Percentiles rank a stretch among this genome's conserved stretches.
Evolutionary conservation across 37 sponge, comb jelly and placozoan species (phyloP).

Genomic region (Diacarnus erythraeanus): DNA sequence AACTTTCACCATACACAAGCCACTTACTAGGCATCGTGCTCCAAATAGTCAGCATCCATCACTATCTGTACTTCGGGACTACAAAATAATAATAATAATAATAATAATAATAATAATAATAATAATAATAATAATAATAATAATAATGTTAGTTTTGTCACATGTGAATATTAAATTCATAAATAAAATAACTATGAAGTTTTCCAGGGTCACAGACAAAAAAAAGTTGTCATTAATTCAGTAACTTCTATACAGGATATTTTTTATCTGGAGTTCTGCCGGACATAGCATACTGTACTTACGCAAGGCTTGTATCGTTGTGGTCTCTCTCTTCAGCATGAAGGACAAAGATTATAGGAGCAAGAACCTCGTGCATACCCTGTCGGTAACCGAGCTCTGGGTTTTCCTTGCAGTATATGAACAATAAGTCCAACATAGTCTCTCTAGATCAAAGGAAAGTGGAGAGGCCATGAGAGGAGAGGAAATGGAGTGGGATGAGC

Average conservation of each 20-base stretch:
- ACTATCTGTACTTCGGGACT: conserved; percentile 71
- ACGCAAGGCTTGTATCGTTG: conserved; percentile 50
- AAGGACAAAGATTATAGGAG: conserved; percentile 89
- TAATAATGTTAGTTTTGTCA: too few species aligned
- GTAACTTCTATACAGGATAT: not conserved
- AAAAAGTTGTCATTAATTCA: not conserved
- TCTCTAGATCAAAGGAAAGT: conserved; percentile 54
- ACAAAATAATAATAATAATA: too few species aligned
- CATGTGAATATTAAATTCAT: too few species aligned
- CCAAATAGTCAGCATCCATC: conserved; percentile 77
- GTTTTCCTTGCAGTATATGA: conserved; percentile 85
- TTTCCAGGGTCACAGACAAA: not conserved
- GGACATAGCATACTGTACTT: not conserved
- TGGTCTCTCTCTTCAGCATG: conserved; percentile 63
- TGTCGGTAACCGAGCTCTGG: conserved; percentile 83
- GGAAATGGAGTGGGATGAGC: too few species aligned
- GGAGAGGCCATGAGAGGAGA: not conserved
- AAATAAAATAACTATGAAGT: too few species aligned
- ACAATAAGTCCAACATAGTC: conserved; percentile 81
- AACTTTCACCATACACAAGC: too few species aligned
- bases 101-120: too few species aligned
- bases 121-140: too few species aligned
- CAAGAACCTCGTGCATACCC: conserved; percentile 98
- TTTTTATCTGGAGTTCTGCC: not conserved
- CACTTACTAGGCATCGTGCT: conserved; percentile 55